phyloP scores from a whole-genome alignment of 2,113 vertebrate species.

The Chinchilla lanigera region DNA sequence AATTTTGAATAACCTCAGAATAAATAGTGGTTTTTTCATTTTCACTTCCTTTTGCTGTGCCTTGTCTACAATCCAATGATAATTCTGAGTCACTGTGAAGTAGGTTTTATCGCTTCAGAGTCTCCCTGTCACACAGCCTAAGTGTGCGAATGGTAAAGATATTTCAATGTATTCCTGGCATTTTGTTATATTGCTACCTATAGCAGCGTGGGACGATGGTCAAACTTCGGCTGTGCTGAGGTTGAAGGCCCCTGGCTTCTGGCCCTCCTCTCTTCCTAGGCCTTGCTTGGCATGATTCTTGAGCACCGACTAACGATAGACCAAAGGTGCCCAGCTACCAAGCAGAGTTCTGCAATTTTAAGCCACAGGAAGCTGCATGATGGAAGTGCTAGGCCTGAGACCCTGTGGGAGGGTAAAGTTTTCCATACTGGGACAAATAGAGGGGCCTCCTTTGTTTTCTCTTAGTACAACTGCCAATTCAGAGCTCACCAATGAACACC shows the following conservation, averaged over 20 bases:
- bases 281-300: background rate
- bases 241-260: background rate
- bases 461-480: background rate
- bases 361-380: background rate
- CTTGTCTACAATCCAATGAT: background rate
- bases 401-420: background rate
- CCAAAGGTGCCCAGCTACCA: background rate
- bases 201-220: background rate
- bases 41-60: background rate
- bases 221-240: background rate
- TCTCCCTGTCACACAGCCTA: background rate
- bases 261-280: background rate
- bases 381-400: background rate
- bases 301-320: background rate
- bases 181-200: background rate
- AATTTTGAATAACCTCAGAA: conserved; percentile 10
- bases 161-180: background rate
- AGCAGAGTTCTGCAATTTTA: background rate
- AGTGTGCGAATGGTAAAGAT: background rate
- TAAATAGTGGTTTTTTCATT: background rate
- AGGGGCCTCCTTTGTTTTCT: background rate
- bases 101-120: conserved; percentile 8
- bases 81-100: conserved; percentile 40
- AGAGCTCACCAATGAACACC: background rate
- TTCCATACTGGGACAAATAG: background rate